Evolutionary conservation across 1,140 invertebrate genomes (phyloP), one percentile per base, ranked within the genome.

Genomic region (Zaprionus lachaisei): DNA sequence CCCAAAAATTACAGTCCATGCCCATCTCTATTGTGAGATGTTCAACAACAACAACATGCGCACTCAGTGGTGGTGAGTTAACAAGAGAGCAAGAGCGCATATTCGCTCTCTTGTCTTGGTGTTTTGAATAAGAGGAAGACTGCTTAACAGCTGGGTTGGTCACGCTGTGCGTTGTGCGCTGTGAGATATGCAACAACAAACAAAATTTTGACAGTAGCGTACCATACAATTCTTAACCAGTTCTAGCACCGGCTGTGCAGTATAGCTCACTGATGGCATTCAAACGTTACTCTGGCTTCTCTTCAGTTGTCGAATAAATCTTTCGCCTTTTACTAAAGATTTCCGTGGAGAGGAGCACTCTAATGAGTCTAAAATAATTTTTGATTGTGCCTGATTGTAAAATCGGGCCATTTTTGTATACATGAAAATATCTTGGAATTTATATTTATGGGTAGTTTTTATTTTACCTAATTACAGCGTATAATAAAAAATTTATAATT

Each of bases 381-480:
- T 93, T 92, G 70, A 56, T 83, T 73, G 84, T 72, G 84, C 81
- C 84, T 71, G 89, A 56, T 90, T 75, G 79, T 76, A 72, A 90
- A 77, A 89, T 80, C 56, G 85, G 85, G 79, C 85, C 85, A 87
- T 90, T 81, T 3, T 44, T 9, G 0, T 71, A 90, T 90, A 44
- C 24, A 84, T 89, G 17, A 34, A n/a, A 14, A 4, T 47, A 17
- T 2, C 1, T 0, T 28, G 20, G 9, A 31, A 26, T 28, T 37
- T 14, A 11, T 31, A 79, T 78, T 83, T 77, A 56, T 20, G 5
- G 22, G 56, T 49, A 65, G 26, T 65, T 66, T 79, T 81, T 84
- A 80, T 87, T 89, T 87, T n/a, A 80, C 80, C 86, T 91, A 83
- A 87, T 91, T 87, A 91, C 74, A 91, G 81, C 83, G 74, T 91